Evolutionary conservation across 2,113 vertebrate species (phyloP).

Genomic region (Platichthys stellatus): DNA sequence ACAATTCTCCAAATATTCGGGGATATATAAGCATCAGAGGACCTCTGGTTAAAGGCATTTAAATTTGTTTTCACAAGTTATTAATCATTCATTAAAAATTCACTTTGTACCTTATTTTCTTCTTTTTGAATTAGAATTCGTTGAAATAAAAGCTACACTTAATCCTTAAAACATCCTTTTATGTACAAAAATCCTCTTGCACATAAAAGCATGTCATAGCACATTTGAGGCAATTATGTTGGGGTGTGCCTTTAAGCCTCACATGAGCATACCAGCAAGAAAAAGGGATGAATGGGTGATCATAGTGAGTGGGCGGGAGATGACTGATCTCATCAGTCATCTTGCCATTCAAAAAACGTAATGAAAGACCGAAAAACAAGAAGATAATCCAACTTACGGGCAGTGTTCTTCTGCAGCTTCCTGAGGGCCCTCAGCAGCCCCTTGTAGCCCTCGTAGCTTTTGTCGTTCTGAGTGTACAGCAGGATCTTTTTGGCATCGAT

Average conservation of each 20-base stretch:
- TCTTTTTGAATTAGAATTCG: not conserved
- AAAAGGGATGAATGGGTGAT: not conserved
- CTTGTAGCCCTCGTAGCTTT: constrained; percentile 84
- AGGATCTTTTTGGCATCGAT: constrained; percentile 91
- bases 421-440: constrained; percentile 81
- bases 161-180: not conserved
- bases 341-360: not conserved
- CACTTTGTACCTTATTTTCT: not conserved
- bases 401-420: constrained; percentile 84
- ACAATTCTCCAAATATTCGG: not conserved
- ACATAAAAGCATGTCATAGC: not conserved
- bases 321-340: constrained; percentile 6
- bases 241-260: not conserved
- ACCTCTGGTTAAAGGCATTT: not conserved
- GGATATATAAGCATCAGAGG: not conserved
- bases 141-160: not conserved
- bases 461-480: constrained; percentile 91
- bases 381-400: constrained; percentile 80
- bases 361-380: not conserved
- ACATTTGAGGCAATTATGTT: not conserved
- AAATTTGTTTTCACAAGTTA: not conserved
- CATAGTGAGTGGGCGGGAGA: not conserved
- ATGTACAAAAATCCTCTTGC: not conserved
- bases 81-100: not conserved
- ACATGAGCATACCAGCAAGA: not conserved